Percentiles rank a stretch among this genome's conserved stretches.
Evolutionary conservation across 2,888 invertebrate species (phyloP).

Genomic region (Epicampocera succincta): DNA sequence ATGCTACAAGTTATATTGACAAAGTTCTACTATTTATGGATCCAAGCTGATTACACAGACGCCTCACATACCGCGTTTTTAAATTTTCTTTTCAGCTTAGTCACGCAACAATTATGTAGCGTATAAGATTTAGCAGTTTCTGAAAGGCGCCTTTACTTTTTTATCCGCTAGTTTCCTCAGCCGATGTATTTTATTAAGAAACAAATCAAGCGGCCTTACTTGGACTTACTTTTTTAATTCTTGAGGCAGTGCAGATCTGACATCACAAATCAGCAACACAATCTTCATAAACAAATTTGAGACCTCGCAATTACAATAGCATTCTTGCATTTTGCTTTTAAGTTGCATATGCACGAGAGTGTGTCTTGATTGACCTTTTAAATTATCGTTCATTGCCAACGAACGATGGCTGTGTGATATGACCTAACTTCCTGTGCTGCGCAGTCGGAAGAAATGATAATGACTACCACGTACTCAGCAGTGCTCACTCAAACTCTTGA

Average conservation of each 20-base stretch:
- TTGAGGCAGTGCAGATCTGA: not conserved
- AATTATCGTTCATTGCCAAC: constrained; percentile 66
- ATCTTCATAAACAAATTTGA: not conserved
- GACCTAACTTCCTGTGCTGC: constrained; percentile 67
- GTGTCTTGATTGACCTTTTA: constrained; percentile 62
- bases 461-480: constrained; percentile 1
- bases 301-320: not conserved
- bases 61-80: too few species aligned
- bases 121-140: too few species aligned
- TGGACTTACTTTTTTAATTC: not conserved
- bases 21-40: too few species aligned
- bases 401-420: constrained; percentile 52
- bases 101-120: too few species aligned
- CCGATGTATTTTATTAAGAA: not conserved
- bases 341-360: not conserved
- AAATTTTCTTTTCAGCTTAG: too few species aligned
- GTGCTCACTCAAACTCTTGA: not conserved
- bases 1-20: too few species aligned
- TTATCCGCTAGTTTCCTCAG: too few species aligned
- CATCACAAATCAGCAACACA: not conserved
- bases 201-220: not conserved
- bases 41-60: too few species aligned
- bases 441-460: not conserved
- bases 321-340: not conserved
- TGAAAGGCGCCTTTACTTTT: too few species aligned